Evolutionary conservation across 2,888 invertebrate species (phyloP), one percentile per base, ranked within the genome.

Genomic region (Yponomeuta plumbellus): DNA sequence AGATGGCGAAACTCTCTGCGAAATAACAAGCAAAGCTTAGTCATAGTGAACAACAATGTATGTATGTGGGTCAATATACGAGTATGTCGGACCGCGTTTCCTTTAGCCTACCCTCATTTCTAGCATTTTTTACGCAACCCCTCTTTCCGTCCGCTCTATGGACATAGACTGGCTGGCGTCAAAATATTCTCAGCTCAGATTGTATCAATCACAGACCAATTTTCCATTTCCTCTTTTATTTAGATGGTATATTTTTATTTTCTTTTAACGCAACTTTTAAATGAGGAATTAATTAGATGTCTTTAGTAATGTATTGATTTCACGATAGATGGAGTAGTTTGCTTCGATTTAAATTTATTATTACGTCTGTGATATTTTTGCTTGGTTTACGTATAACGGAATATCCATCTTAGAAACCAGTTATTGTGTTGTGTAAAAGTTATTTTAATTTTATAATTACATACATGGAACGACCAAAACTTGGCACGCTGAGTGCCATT

Each of bases 61-160:
- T 34, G 44, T 77, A 80, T 81, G 71, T 75, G 71, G 75, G 77
- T 75, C 73, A 74, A 74, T 77, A 76, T 71, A 71, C 73, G 70
- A 65, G 23, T 11, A 26, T 67, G 67, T 70, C 62, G 63, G 65
- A 68, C 71, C 71, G 70, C 70, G 69, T 1, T 52, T 52, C 44
- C 44, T 52, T 17, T 17, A 6, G 71, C 69, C 61, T 5, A 64
- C 63, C 63, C 52, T 44, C 21, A 40, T 64, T 64, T 52, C 21
- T 40, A 11, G 10, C 21, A 64, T 20, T 44, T 40, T 64, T 44
- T 44, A n/a, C 44, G 40, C 21, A 17, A 4, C 34, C 76, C 76
- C 73, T 73, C 73, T 70, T 21, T 40, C 44, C n/a, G 17, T 34
- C 62, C 64, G 13, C 44, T 22, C 23, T 22, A 40, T 10, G 22